Conservation (phyloP, 2,113 vertebrate genomes). For the Hucho hucho region DNA sequence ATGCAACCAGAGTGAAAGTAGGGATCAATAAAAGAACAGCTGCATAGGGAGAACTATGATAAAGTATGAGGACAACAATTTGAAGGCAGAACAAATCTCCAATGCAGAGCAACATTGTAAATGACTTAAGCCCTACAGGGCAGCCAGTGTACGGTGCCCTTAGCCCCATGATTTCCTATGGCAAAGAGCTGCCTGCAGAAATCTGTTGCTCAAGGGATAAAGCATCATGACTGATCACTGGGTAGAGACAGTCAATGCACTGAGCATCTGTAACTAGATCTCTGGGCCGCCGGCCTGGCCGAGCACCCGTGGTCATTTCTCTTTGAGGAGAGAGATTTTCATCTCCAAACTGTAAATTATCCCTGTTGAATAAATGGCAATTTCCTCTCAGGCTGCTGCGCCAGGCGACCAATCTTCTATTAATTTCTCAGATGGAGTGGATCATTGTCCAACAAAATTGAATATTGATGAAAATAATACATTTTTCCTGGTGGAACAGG, state of each 20-base stretch:
- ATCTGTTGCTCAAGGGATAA: neutral
- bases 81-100: too few relatives aligned
- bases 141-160: neutral
- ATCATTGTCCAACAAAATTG: constrained; percentile 1
- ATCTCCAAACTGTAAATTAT: constrained; percentile 12
- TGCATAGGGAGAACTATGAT: neutral
- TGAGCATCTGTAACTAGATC: neutral
- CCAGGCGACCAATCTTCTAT: constrained; percentile 2
- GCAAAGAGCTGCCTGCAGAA: neutral
- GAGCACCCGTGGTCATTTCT: constrained; percentile 1
- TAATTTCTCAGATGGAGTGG: constrained; percentile 14
- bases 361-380: constrained; percentile 14
- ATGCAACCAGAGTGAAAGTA: neutral
- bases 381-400: neutral
- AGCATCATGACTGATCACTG: neutral
- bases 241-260: neutral
- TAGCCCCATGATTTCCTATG: neutral
- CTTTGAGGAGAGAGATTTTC: neutral
- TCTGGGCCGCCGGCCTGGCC: neutral
- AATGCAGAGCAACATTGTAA: neutral
- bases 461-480: constrained; percentile 35
- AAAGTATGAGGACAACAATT: neutral
- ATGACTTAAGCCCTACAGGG: neutral
- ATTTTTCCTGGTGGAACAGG: constrained; percentile 16
- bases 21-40: neutral